Conservation (phyloP, 1,140 invertebrate genomes). For the Mizuhopecten yessoensis region DNA sequence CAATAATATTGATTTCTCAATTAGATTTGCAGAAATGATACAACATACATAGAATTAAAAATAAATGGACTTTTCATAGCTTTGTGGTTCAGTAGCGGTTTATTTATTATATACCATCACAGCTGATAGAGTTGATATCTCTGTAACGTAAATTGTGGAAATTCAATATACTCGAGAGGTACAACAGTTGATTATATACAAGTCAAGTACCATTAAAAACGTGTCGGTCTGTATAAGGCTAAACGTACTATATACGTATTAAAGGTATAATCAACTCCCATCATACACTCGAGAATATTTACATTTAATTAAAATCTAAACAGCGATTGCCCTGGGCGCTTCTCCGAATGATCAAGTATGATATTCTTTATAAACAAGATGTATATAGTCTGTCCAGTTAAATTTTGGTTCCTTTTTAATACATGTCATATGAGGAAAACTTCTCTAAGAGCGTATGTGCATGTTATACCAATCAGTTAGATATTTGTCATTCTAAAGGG, state of each 20-base stretch:
- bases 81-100: too few relatives aligned
- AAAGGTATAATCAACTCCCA: background rate
- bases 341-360: background rate
- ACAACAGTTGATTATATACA: background rate
- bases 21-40: too few relatives aligned
- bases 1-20: too few relatives aligned
- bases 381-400: background rate
- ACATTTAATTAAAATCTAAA: slow-evolving; percentile 2
- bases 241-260: background rate
- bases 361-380: background rate
- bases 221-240: too few relatives aligned
- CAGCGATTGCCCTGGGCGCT: background rate
- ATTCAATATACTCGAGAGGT: background rate
- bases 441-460: background rate
- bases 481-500: background rate
- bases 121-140: background rate
- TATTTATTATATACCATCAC: background rate
- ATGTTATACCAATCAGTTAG: background rate
- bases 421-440: background rate
- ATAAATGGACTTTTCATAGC: too few relatives aligned
- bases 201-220: background rate
- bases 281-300: background rate
- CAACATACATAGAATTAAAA: too few relatives aligned
- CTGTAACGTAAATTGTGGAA: background rate
- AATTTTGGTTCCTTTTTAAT: background rate